A percentile compares a stretch with the other conserved stretches of the same genome.
phyloP scores from a whole-genome alignment of 1,140 invertebrate species.

The Drosophila ananassae region DNA sequence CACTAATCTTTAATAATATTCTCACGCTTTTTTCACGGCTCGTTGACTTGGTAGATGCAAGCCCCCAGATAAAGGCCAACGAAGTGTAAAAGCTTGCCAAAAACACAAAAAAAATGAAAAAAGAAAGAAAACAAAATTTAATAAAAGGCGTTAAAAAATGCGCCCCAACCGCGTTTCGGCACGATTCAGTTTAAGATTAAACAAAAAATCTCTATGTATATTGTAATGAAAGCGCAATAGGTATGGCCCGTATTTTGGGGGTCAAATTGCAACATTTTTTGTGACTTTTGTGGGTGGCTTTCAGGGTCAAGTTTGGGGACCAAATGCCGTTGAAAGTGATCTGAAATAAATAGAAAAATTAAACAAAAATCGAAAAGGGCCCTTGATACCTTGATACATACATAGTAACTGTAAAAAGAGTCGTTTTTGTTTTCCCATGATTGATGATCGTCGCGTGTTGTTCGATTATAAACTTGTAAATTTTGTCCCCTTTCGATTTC shows the following conservation, averaged over 20 bases:
- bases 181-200: constrained; percentile 35
- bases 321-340: constrained; percentile 27
- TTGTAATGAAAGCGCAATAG: constrained; percentile 68
- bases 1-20: constrained; percentile 76
- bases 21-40: constrained; percentile 79
- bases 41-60: constrained; percentile 60
- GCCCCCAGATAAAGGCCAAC: constrained; percentile 52
- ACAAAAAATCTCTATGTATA: constrained; percentile 4
- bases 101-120: constrained; percentile 33
- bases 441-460: constrained; percentile 74
- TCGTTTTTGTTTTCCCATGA: constrained; percentile 45
- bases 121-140: constrained; percentile 38
- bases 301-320: constrained; percentile 75
- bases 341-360: neutral
- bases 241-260: constrained; percentile 26
- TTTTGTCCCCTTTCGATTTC: constrained; percentile 73
- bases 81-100: constrained; percentile 53
- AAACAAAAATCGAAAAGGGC: constrained; percentile 28
- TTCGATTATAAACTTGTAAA: constrained; percentile 62
- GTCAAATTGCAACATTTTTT: constrained; percentile 75
- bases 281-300: constrained; percentile 54
- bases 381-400: neutral
- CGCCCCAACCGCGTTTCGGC: constrained; percentile 33
- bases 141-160: constrained; percentile 33
- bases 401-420: constrained; percentile 47